A percentile compares a stretch with the other conserved stretches of the same genome.
Conservation (phyloP, 2,888 invertebrate genomes). For the Thymelicus acteon region DNA sequence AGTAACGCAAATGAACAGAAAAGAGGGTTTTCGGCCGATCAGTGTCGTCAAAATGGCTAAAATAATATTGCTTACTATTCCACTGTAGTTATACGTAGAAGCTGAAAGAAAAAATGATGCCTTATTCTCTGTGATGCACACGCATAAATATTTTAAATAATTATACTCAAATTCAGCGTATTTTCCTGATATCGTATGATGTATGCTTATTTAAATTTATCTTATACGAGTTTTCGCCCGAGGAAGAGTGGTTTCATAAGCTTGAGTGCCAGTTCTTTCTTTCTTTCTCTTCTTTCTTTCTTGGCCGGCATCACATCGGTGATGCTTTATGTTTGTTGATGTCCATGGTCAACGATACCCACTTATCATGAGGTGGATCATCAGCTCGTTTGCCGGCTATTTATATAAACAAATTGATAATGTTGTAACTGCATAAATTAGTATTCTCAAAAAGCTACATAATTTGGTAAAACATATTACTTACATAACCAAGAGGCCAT, state of each 20-base stretch:
- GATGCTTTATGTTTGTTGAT: rapidly evolving
- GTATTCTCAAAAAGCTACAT: neutral
- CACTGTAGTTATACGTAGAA: constrained; percentile 9
- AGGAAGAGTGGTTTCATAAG: too few relatives aligned
- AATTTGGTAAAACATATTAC: constrained; percentile 11
- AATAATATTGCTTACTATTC: neutral
- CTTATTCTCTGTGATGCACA: neutral
- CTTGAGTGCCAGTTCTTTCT: neutral
- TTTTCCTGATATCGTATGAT: too few relatives aligned
- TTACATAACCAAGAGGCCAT: constrained; percentile 42
- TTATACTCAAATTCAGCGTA: too few relatives aligned
- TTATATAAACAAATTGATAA: too few relatives aligned
- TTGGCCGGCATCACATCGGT: neutral
- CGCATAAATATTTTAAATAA: neutral
- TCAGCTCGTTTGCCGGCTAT: too few relatives aligned
- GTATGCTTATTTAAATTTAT: too few relatives aligned
- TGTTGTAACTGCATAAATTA: neutral
- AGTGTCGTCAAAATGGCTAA: neutral
- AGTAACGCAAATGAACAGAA: neutral
- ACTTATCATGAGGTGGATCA: too few relatives aligned
- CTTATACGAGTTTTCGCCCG: too few relatives aligned
- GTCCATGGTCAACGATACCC: rapidly evolving
- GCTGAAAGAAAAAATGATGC: constrained; percentile 8
- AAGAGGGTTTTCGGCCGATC: constrained; percentile 11
- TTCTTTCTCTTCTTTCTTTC: neutral